Evolutionary conservation across 2,113 vertebrate genomes (phyloP).

Genomic region (Marmota monax): DNA sequence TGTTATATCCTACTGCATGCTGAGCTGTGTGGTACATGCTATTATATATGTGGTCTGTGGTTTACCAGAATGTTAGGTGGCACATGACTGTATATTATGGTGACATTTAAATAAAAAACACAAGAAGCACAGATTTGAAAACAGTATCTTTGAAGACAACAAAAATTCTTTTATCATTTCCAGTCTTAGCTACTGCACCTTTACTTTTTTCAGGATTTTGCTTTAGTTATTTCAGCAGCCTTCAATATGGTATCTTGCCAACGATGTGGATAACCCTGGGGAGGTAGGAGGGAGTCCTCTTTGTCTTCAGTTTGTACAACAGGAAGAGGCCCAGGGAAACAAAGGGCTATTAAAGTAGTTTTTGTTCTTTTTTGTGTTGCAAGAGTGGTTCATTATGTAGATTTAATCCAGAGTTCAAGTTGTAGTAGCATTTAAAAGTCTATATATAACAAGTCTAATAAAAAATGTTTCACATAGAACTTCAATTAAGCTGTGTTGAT

Average conservation of each 20-base stretch:
- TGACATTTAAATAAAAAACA: background rate
- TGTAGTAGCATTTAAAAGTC: constrained; percentile 75
- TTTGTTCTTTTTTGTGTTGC: constrained; percentile 79
- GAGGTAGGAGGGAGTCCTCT: constrained; percentile 60
- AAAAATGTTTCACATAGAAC: constrained; percentile 63
- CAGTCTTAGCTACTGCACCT: background rate
- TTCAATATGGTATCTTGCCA: background rate
- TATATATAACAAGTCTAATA: constrained; percentile 73
- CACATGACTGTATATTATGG: background rate
- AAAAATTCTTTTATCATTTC: background rate
- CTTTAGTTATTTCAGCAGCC: background rate
- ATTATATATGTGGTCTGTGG: too few relatives aligned
- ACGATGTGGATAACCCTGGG: background rate
- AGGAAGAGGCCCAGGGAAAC: constrained; percentile 72
- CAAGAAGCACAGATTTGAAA: background rate
- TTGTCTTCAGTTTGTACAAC: constrained; percentile 45
- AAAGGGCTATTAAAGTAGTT: constrained; percentile 70
- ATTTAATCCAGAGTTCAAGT: constrained; percentile 65
- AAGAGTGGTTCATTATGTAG: constrained; percentile 83
- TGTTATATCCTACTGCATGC: background rate
- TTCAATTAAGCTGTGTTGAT: constrained; percentile 81
- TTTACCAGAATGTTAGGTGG: background rate
- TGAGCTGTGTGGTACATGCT: fast-evolving
- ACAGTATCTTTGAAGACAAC: background rate
- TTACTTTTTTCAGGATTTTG: background rate